Percentiles rank a stretch among this genome's conserved stretches.
Evolutionary conservation across 1,140 invertebrate genomes (phyloP).

Genomic region (Ceratosolen fusciceps): DNA sequence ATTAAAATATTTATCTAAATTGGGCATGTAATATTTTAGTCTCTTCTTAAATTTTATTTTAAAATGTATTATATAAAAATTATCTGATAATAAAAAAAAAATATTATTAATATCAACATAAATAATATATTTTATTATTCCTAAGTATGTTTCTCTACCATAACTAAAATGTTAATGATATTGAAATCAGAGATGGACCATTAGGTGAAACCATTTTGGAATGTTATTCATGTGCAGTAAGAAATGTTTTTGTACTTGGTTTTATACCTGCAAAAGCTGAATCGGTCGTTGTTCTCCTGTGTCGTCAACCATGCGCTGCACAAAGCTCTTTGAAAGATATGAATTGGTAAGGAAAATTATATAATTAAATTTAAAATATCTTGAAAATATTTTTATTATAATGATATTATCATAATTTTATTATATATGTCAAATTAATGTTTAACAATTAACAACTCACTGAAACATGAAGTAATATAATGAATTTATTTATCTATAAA

Average conservation of each 20-base stretch:
- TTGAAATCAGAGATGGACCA: slow-evolving; percentile 86
- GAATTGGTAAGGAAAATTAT: slow-evolving; percentile 83
- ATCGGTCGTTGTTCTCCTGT: slow-evolving; percentile 98
- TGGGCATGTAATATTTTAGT: no score
- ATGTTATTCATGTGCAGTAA: slow-evolving; percentile 98
- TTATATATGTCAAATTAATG: background rate
- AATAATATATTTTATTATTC: no score
- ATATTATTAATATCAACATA: no score
- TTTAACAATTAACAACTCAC: background rate
- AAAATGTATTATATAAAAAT: no score
- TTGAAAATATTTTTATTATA: background rate
- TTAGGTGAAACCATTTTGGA: slow-evolving; percentile 97
- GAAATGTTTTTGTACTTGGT: slow-evolving; percentile 97
- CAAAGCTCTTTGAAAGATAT: slow-evolving; percentile 97
- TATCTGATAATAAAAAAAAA: no score
- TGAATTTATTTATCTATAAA: background rate
- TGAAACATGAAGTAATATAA: background rate
- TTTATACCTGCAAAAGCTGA: slow-evolving; percentile 99
- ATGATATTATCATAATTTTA: background rate
- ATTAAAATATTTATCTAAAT: background rate
- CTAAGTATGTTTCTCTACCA: no score
- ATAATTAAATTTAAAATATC: background rate
- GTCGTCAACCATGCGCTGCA: slow-evolving; percentile 97
- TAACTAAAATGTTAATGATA: no score
- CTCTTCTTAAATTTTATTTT: no score